phyloP scores from a whole-genome alignment of 2,888 invertebrate genomes.

The Ptychoptera contaminata region DNA sequence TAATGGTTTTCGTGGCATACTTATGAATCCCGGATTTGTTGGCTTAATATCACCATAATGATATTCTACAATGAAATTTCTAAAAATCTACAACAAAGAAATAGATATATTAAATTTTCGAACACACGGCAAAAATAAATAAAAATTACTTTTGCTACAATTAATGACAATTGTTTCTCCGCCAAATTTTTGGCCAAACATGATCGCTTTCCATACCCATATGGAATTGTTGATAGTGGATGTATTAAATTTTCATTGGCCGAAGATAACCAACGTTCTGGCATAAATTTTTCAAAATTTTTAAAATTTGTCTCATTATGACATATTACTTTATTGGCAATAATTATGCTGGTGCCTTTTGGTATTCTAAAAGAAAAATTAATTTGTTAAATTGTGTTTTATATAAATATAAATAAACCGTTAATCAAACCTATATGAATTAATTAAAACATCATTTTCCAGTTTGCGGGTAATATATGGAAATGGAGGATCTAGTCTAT shows the following conservation, averaged over 20 bases:
- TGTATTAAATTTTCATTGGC: conserved; percentile 26
- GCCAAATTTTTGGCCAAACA: conserved; percentile 46
- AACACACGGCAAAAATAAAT: not conserved
- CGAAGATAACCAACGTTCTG: conserved; percentile 43
- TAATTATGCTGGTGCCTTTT: conserved; percentile 43
- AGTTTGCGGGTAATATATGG: conserved; percentile 44
- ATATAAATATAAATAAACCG: not conserved
- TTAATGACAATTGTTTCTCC: conserved; percentile 39
- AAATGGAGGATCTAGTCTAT: conserved; percentile 45
- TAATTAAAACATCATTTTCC: conserved; percentile 40
- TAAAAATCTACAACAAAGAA: conserved; percentile 34
- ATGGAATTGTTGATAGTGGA: conserved; percentile 44
- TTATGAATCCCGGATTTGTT: conserved; percentile 36
- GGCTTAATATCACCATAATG: conserved; percentile 47
- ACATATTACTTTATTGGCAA: conserved; percentile 45
- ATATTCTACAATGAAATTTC: conserved; percentile 46
- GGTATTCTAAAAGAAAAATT: conserved; percentile 28
- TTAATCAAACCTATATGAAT: conserved; percentile 38
- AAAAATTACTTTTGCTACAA: conserved; percentile 37
- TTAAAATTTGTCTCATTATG: conserved; percentile 48
- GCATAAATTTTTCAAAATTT: conserved; percentile 41
- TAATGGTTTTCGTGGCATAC: conserved; percentile 41
- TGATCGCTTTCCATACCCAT: conserved; percentile 44
- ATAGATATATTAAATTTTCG: not conserved
- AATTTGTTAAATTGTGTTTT: not conserved